Evolutionary conservation across 1,140 invertebrate species (phyloP).

Genomic region (Callitettix versicolor): DNA sequence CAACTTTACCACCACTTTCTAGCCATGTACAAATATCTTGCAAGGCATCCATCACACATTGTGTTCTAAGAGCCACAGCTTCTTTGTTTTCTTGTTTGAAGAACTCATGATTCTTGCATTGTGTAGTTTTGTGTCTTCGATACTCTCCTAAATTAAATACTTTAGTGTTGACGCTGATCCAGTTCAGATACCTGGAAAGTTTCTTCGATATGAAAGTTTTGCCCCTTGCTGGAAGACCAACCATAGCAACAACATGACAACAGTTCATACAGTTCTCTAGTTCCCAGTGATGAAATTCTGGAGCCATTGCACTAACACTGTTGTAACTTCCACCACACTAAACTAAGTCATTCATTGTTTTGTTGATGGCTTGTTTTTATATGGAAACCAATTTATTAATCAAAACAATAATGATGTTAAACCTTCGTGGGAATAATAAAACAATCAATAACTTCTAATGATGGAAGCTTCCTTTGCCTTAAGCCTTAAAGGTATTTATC

Average conservation of each 20-base stretch:
- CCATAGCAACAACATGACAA: slow-evolving; percentile 96
- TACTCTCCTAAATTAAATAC: slow-evolving; percentile 98
- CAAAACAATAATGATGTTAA: too few relatives aligned
- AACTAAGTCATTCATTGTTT: too few relatives aligned
- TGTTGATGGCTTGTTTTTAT: too few relatives aligned
- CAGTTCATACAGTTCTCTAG: slow-evolving; percentile 79
- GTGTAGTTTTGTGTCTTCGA: slow-evolving; percentile 78
- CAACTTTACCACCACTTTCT: slow-evolving; percentile 83
- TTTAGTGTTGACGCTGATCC: slow-evolving; percentile 91
- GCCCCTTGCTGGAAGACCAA: slow-evolving; percentile 88
- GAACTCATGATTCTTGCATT: slow-evolving; percentile 91
- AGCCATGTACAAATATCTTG: slow-evolving; percentile 88
- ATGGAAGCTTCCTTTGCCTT: too few relatives aligned
- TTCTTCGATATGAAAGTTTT: slow-evolving; percentile 99
- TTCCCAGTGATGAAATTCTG: too few relatives aligned
- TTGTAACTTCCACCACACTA: too few relatives aligned
- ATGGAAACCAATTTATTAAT: too few relatives aligned
- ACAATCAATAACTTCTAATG: too few relatives aligned
- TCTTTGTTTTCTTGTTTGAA: slow-evolving; percentile 88
- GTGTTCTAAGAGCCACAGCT: slow-evolving; percentile 85
- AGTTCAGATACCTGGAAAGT: slow-evolving; percentile 89
- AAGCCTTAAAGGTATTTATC: too few relatives aligned
- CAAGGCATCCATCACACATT: slow-evolving; percentile 85
- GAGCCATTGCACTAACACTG: too few relatives aligned
- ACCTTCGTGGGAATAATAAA: too few relatives aligned